These are phyloP conservation scores for Balearica regulorum DNA, from an alignment of 2,797 vertebrate genomes.

Conservation along the genomic window DNA sequence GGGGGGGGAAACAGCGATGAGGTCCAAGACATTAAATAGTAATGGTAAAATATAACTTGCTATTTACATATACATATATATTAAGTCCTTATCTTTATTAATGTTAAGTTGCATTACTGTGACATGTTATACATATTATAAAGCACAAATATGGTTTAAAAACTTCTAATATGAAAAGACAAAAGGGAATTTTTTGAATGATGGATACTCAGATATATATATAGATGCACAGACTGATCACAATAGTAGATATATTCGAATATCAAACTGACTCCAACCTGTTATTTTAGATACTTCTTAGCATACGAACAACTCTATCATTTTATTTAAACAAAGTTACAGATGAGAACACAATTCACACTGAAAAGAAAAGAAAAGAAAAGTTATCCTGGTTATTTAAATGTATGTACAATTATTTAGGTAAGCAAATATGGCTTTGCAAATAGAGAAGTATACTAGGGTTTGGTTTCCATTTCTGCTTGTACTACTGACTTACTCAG, in stretches of 20 bases:
- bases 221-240: neutral
- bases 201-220: neutral
- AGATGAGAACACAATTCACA: neutral
- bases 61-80: neutral
- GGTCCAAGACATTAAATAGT: neutral
- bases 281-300: neutral
- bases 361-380: neutral
- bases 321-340: neutral
- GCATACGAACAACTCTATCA: rapidly evolving
- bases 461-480: neutral
- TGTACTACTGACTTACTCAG: neutral
- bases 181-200: neutral
- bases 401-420: neutral
- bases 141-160: neutral
- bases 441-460: neutral
- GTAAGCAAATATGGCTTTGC: neutral
- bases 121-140: neutral
- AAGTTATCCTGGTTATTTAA: neutral
- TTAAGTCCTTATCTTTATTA: neutral
- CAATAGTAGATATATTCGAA: neutral
- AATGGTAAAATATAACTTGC: neutral
- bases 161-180: neutral
- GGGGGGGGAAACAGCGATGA: neutral
- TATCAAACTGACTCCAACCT: neutral
- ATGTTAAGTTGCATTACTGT: neutral